Evolutionary conservation across 2,888 invertebrate species (phyloP), one percentile per base, ranked within the genome.

Genomic region (Aporophyla lueneburgensis): DNA sequence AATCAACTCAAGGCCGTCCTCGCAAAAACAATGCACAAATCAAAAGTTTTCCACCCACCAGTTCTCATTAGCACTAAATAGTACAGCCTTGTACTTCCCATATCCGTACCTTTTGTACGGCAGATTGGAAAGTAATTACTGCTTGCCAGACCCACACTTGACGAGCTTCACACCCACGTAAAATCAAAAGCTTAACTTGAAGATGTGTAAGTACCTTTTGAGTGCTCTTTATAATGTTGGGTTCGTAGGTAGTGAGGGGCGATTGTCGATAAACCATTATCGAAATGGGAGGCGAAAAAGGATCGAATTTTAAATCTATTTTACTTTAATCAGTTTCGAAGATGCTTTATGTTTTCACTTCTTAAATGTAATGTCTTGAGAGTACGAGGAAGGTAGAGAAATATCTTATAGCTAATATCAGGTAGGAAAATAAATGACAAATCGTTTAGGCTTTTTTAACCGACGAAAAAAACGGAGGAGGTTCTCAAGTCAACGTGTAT

Each of bases 71-170:
- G 76, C 76, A 78, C 87, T 89, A 90, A 91, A 84, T 76, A 83
- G 84, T 76, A 76, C 80, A 87, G 54, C 88, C 88, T 89, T 88
- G 83, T 80, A 82, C 76, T 82, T 87, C 78, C 89, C 90, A 87
- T 90, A 86, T 84, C 81, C 72, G 88, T 80, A 68, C 87, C 89
- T 91, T 91, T 93, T 84, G 87, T 86, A 73, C 81, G 69, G 83
- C 91, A 77, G 69, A 93, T 93, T 92, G 93, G 93, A 95, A 94
- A 94, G 94, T 92, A 94, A 95, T 95, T 94, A 93, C 89, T 89
- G 87, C 71, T 87, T 88, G 83, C 87, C 87, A 89, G 87, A 78
- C 93, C 92, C 91, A 92, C 93, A 90, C 93, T 92, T 91, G 93
- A 88, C 76, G 84, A 81, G 78, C 74, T 87, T 86, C 67, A 92